Base-by-base conservation (phyloP, 2,888 invertebrate species). In the Thelaira solivaga region DNA sequence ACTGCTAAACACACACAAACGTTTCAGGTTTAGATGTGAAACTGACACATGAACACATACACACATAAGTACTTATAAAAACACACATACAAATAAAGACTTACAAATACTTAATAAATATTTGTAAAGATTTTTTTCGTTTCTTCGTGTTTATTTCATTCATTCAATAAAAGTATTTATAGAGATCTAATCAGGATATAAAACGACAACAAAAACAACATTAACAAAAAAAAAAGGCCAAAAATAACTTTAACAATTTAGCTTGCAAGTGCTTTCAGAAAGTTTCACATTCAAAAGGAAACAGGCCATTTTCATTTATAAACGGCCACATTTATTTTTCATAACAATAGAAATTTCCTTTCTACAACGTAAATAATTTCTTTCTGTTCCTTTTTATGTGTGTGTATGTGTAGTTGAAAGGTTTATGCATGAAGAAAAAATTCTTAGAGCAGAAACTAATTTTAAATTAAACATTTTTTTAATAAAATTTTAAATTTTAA, bases 1-100 rank as follows among this genome's bases (percentile, higher is more conserved):
- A 79, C 75, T 79, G 74, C 62, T 79, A 55, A 67, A 62, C 67
- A 45, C 39, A 76, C 49, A 79, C 57, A 79, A 79, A 72, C 65
- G 74, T 55, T 77, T 76, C 64, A 45, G 36, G 55, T 61, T 69
- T 59, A 24, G 41, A 59, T 59, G 49, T 49, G 31, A 47, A 47
- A 43, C 5, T 24, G 65, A 4, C 22, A 11, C 24, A 53, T 29
- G 13, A 26, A 29, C 61, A 41, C 6, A 18, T 16, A 29, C n/a
- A 39, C 18, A 47, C 41, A 47, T 39, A 26, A 24, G n/a, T n/a
- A n/a, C n/a, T n/a, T n/a, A n/a, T n/a, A n/a, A n/a, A n/a, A n/a
- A 4, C 22, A 11, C 24, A 53, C 20, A 11, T 18, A 29, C 61
- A 41, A 2, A 18, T 16, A 29, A 10, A 39, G n/a, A 47, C 41